Percentiles rank a stretch among this genome's conserved stretches.
Conservation (phyloP, 1,140 invertebrate genomes). For the Pseudomyrmex pallidus region DNA sequence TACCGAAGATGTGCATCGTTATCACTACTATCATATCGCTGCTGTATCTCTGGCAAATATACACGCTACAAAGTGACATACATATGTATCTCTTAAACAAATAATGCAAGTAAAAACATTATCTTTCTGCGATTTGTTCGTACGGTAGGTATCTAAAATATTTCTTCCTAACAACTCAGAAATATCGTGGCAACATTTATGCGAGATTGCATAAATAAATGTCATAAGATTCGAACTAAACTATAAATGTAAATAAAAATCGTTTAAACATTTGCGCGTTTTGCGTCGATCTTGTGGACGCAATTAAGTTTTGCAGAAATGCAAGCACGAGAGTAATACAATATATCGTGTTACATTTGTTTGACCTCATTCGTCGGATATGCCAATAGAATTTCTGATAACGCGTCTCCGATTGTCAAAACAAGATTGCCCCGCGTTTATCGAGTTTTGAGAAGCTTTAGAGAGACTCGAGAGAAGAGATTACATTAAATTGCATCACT, state of each 20-base stretch:
- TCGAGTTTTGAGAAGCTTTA: slow-evolving; percentile 15
- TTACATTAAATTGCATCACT: background rate
- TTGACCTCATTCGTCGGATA: background rate
- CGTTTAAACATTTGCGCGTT: slow-evolving; percentile 2
- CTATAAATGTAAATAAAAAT: slow-evolving; percentile 35
- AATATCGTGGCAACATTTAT: slow-evolving; percentile 57
- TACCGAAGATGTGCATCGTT: slow-evolving; percentile 12
- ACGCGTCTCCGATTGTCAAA: slow-evolving; percentile 27
- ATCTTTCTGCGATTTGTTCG: slow-evolving; percentile 17
- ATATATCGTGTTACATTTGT: background rate
- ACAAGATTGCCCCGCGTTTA: slow-evolving; percentile 41
- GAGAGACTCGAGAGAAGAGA: background rate
- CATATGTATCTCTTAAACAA: slow-evolving; percentile 1
- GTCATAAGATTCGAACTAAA: slow-evolving; percentile 25
- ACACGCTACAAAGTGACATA: background rate
- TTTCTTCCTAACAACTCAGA: slow-evolving; percentile 37
- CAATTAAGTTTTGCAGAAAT: background rate
- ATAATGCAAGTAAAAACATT: slow-evolving; percentile 10
- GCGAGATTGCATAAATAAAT: slow-evolving; percentile 19
- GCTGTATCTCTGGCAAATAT: slow-evolving; percentile 1
- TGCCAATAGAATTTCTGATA: background rate
- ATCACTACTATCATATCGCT: slow-evolving; percentile 22
- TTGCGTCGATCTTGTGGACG: background rate
- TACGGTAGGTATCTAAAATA: slow-evolving; percentile 16
- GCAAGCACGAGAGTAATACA: background rate